Conservation (phyloP, 1,140 invertebrate genomes). For the Temnothorax longispinosus region DNA sequence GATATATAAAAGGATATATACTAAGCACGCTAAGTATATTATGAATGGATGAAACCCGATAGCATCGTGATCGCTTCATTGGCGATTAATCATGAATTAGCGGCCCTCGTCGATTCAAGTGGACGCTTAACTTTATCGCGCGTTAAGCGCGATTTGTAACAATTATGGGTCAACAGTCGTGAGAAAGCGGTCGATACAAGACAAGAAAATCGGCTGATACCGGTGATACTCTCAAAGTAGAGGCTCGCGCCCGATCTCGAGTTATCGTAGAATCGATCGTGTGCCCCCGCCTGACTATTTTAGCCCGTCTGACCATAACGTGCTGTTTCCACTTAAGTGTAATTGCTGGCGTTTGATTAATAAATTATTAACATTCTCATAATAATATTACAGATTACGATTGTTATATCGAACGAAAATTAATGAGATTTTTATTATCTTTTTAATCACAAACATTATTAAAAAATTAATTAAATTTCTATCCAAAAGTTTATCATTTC, state of each 20-base stretch:
- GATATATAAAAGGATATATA: neutral
- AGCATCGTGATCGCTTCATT: neutral
- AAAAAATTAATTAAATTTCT: neutral
- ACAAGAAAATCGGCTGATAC: neutral
- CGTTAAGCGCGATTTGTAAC: conserved; percentile 18
- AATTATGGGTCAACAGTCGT: conserved; percentile 31
- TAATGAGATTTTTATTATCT: neutral
- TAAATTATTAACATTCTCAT: neutral
- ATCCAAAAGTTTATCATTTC: neutral
- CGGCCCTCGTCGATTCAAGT: neutral
- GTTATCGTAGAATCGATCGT: neutral
- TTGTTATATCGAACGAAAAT: neutral
- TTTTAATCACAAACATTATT: neutral
- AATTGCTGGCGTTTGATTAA: neutral
- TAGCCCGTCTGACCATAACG: neutral
- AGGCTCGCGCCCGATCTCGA: neutral
- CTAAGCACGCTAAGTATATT: neutral
- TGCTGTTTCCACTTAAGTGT: neutral
- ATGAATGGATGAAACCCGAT: neutral
- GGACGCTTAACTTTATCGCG: conserved; percentile 23
- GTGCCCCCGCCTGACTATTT: neutral
- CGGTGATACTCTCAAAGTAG: neutral
- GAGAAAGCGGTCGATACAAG: conserved; percentile 26
- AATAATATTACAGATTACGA: neutral
- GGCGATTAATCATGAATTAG: conserved; percentile 47